phyloP scores from a whole-genome alignment of 2,113 vertebrate genomes.

The Procavia capensis region DNA sequence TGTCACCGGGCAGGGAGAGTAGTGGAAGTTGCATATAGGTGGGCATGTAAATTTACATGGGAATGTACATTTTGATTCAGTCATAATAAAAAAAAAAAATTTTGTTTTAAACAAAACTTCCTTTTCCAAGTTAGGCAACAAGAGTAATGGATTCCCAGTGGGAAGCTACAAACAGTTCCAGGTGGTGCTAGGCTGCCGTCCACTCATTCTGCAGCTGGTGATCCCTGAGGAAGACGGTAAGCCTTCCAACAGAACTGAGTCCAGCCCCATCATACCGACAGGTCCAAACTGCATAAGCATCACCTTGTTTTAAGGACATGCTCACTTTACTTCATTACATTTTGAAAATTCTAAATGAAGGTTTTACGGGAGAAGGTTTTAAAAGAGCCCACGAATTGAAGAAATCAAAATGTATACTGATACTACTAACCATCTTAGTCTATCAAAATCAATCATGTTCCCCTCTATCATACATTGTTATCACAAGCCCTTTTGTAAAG shows the following conservation, averaged over 20 bases:
- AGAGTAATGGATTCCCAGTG: neutral
- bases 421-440: neutral
- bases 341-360: neutral
- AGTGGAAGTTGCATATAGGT: too few relatives aligned
- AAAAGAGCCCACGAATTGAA: neutral
- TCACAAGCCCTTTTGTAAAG: neutral
- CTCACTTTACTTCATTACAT: neutral
- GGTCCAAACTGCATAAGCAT: neutral
- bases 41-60: too few relatives aligned
- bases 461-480: neutral
- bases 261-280: neutral
- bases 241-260: neutral
- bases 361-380: neutral
- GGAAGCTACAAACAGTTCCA: neutral
- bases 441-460: neutral
- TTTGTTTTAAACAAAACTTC: neutral
- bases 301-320: neutral
- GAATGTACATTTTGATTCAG: too few relatives aligned
- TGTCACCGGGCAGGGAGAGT: too few relatives aligned
- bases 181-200: neutral
- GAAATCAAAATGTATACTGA: neutral
- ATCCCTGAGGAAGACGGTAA: neutral
- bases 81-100: too few relatives aligned
- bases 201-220: neutral
- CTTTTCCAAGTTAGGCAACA: neutral